Conservation (phyloP, 2,113 vertebrate species). For the Monarcha castaneiventris region DNA sequence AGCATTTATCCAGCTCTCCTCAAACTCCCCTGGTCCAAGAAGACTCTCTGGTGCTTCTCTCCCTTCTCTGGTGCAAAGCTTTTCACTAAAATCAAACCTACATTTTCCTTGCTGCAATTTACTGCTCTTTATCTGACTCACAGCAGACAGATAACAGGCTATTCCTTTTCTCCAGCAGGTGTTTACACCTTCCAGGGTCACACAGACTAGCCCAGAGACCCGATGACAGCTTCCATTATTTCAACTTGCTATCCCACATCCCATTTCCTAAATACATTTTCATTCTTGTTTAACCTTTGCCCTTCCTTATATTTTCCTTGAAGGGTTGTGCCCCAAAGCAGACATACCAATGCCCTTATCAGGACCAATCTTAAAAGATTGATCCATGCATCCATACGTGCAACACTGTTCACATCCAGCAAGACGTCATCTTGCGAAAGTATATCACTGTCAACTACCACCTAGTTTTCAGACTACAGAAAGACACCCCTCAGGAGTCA, state of each 20-base stretch:
- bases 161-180: not conserved
- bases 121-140: not conserved
- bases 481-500: not conserved
- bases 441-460: not conserved
- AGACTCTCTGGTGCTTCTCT: not conserved
- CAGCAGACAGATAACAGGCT: not conserved
- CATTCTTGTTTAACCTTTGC: not conserved
- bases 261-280: not conserved
- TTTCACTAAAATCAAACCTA: not conserved
- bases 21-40: not conserved
- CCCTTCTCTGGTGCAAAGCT: not conserved
- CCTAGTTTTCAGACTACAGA: not conserved
- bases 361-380: not conserved
- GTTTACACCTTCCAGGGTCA: not conserved
- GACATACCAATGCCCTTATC: not conserved
- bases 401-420: not conserved
- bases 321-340: not conserved
- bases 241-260: not conserved
- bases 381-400: fast-evolving
- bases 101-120: not conserved
- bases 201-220: not conserved
- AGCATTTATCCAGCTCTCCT: not conserved
- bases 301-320: not conserved
- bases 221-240: not conserved
- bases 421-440: not conserved